Base-by-base conservation (phyloP, 2,888 invertebrate genomes). In the Drosophila incognita region DNA sequence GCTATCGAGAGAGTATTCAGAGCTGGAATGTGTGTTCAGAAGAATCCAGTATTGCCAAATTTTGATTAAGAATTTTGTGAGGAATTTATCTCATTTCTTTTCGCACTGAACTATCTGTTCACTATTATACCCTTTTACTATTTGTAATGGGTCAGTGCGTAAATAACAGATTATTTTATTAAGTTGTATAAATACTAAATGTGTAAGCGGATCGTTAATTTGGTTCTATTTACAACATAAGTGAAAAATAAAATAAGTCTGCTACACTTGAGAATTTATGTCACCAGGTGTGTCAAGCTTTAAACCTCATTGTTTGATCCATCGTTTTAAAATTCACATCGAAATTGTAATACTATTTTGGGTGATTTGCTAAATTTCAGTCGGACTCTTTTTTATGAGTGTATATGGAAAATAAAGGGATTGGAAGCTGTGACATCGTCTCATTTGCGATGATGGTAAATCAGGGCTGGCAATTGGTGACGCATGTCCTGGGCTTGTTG, bases 401-500 rank as follows among this genome's bases (percentile, higher is more conserved):
- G 40, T 31, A 21, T 15, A 21, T 7, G 4, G 15, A 15, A n/a
- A n/a, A 40, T 27, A 21, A 57, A 21, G 21, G 21, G 29, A 15
- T 56, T 56, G 52, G 35, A 51, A 24, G 51, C 69, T 33, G 33
- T 61, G 38, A 31, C 33, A 57, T 53, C 70, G 53, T 33, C 63
- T 29, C 51, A 58, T 72, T 76, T 57, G 52, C 65, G 52, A 54
- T 38, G n/a, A 38, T 52, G 53, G 33, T 70, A 86, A 88, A 75
- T 76, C 70, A 76, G 71, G 61, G 51, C 63, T 49, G 68, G 59
- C 73, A 88, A 86, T 83, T 81, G 75, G 70, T 52, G 76, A 84
- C 82, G 83, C 89, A 89, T 87, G 79, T 76, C 33, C 63, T 57
- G 53, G 58, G 53, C 72, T 70, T 84, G 73, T 79, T 82, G 89